These are phyloP conservation scores for Chalcis sispes DNA, from an alignment of 2,888 invertebrate species.

Conservation along the genomic window DNA sequence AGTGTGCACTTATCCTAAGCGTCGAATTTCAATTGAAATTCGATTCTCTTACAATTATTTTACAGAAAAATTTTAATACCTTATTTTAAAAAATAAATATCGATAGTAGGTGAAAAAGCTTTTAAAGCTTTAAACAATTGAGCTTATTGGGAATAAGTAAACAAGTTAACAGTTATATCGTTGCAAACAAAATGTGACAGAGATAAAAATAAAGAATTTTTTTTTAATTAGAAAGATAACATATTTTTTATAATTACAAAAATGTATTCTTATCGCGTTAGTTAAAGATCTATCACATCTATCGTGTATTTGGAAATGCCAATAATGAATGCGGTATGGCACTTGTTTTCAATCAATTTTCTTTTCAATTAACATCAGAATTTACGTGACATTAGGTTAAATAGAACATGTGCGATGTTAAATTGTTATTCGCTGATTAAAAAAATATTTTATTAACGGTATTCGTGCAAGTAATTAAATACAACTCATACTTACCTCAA, in stretches of 20 bases:
- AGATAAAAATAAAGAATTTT: no score
- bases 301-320: background rate
- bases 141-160: no score
- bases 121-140: no score
- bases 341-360: constrained; percentile 24
- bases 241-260: no score
- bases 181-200: no score
- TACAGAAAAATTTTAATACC: constrained; percentile 19
- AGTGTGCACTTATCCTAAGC: constrained; percentile 7
- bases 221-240: no score
- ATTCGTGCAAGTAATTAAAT: constrained; percentile 43
- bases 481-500: no score
- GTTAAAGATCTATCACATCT: background rate
- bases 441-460: constrained; percentile 37
- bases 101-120: no score
- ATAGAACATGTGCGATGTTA: constrained; percentile 24
- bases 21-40: constrained; percentile 36
- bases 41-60: constrained; percentile 30
- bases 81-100: no score
- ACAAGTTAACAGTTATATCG: no score
- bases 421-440: constrained; percentile 46
- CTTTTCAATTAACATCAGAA: constrained; percentile 44
- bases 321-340: constrained; percentile 27
- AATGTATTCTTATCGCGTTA: no score
- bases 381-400: constrained; percentile 43